A percentile compares a stretch with the other conserved stretches of the same genome.
These are phyloP conservation scores for Ranitomeya imitator DNA, from an alignment of 2,113 vertebrate species.

Conservation along the genomic window DNA sequence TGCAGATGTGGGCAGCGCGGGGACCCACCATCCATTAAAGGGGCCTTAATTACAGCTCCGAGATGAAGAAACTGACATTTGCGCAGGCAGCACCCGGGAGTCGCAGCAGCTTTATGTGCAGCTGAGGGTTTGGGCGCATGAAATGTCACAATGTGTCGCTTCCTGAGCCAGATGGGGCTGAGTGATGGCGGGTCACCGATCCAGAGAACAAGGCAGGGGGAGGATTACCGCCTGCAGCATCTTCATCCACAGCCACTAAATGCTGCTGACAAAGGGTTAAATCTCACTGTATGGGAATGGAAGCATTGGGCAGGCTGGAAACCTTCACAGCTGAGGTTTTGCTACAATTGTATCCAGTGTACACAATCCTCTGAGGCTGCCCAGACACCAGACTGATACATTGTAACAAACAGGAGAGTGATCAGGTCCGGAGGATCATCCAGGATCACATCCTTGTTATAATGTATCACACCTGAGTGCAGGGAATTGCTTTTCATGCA, in stretches of 20 bases:
- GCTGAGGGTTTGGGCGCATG: not conserved
- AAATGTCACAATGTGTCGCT: conserved; percentile 41
- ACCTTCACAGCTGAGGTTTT: too few species aligned
- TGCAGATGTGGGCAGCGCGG: conserved; percentile 27
- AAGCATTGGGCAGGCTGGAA: too few species aligned
- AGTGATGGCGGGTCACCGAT: not conserved
- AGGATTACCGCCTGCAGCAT: not conserved
- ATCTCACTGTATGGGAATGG: too few species aligned
- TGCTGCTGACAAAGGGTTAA: too few species aligned
- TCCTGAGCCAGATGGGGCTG: not conserved
- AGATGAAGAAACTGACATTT: conserved; percentile 45
- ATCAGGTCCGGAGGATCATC: too few species aligned
- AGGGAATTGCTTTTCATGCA: not conserved
- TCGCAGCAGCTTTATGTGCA: not conserved
- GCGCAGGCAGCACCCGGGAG: not conserved
- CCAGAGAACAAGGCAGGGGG: not conserved
- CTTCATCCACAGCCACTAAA: too few species aligned
- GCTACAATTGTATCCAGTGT: too few species aligned
- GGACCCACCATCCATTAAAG: not conserved
- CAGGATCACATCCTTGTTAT: too few species aligned
- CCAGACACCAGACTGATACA: too few species aligned
- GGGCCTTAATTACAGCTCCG: conserved; percentile 42
- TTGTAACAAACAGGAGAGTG: too few species aligned
- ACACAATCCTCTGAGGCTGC: too few species aligned
- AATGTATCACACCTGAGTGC: too few species aligned